Conservation (phyloP, 2,888 invertebrate genomes). For the Nysson spinosus region DNA sequence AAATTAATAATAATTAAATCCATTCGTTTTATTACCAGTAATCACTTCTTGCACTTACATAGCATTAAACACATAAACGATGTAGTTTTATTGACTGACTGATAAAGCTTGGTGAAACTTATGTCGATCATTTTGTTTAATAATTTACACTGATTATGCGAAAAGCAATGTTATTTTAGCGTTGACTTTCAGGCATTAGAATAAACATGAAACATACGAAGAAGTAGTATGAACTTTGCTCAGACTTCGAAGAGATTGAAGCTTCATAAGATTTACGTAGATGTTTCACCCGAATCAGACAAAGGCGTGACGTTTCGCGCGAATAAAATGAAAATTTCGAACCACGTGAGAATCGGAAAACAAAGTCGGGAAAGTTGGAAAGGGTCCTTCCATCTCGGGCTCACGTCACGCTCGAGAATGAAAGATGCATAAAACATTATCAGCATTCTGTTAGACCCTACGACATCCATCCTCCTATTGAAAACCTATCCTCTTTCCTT, state of each 20-base stretch:
- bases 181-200: too few relatives aligned
- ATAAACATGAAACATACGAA: too few relatives aligned
- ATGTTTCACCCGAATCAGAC: slow-evolving; percentile 12
- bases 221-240: background rate
- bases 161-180: too few relatives aligned
- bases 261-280: slow-evolving; percentile 12
- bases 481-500: slow-evolving; percentile 40
- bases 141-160: too few relatives aligned
- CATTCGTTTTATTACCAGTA: too few relatives aligned
- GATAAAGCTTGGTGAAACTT: too few relatives aligned
- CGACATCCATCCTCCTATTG: slow-evolving; percentile 41
- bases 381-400: slow-evolving; percentile 16
- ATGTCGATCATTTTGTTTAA: too few relatives aligned
- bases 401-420: slow-evolving; percentile 12
- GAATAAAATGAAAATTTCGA: slow-evolving; percentile 31
- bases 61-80: too few relatives aligned
- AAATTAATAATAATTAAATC: too few relatives aligned
- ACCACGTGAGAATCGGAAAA: background rate
- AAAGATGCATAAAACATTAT: slow-evolving; percentile 60
- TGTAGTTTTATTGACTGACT: too few relatives aligned
- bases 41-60: too few relatives aligned
- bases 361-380: background rate
- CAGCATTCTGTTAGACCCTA: slow-evolving; percentile 46
- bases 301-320: slow-evolving; percentile 27
- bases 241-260: slow-evolving; percentile 22